Percentiles rank a stretch among this genome's conserved stretches.
phyloP scores from a whole-genome alignment of 2,888 invertebrate genomes.

The Chymomyza amoena region DNA sequence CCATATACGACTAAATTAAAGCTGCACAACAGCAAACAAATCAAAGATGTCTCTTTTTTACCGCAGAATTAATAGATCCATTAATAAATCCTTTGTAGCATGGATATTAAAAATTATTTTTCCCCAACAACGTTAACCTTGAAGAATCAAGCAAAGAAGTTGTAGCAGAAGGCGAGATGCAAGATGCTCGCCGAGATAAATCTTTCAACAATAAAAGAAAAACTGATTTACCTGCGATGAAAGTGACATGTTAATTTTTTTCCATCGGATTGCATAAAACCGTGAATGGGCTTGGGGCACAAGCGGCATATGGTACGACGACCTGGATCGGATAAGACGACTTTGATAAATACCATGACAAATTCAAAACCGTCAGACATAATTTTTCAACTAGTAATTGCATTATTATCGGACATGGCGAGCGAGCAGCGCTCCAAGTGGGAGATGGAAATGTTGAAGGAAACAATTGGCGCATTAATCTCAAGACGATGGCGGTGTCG shows the following conservation, averaged over 20 bases:
- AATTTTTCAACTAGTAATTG: conserved; percentile 77
- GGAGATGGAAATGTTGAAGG: conserved; percentile 67
- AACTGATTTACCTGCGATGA: conserved; percentile 71
- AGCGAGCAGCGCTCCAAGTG: conserved; percentile 16
- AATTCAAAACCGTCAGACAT: conserved; percentile 76
- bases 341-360: conserved; percentile 77
- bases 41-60: conserved; percentile 46
- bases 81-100: conserved; percentile 69
- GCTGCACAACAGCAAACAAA: conserved; percentile 24
- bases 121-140: conserved; percentile 45
- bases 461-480: conserved; percentile 77
- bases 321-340: conserved; percentile 45
- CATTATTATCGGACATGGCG: conserved; percentile 67
- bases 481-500: conserved; percentile 37
- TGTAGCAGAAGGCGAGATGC: conserved; percentile 9
- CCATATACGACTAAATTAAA: conserved; percentile 41
- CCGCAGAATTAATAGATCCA: conserved; percentile 69
- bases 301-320: not conserved
- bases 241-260: conserved; percentile 73
- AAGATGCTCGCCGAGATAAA: conserved; percentile 39
- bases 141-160: conserved; percentile 13
- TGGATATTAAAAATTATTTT: conserved; percentile 41
- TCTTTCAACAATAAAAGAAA: conserved; percentile 53
- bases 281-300: conserved; percentile 1
- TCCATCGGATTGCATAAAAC: conserved; percentile 5